Base-by-base conservation (phyloP, 2,113 vertebrate species). In the Caretta caretta region DNA sequence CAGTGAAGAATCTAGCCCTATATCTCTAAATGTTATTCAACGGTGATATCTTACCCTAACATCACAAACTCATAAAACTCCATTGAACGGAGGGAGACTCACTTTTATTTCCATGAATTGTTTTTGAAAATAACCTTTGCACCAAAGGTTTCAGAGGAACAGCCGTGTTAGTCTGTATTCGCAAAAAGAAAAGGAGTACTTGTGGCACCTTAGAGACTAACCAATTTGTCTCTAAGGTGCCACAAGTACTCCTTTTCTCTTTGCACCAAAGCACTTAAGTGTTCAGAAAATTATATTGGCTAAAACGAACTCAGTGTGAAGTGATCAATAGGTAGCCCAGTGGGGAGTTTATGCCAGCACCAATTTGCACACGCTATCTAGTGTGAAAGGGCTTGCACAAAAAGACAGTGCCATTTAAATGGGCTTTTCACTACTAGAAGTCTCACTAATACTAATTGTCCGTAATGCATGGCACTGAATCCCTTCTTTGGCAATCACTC, bases 241-340 rank as follows among this genome's bases (percentile, higher is more conserved):
- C n/a, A n/a, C n/a, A n/a, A n/a, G n/a, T n/a, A n/a, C n/a, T n/a
- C n/a, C n/a, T n/a, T n/a, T n/a, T n/a, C n/a, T n/a, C 42, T 96
- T 96, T 93, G 50, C 84, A 22, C 48, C 38, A 20, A 80, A 91
- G 19, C 86, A 19, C 25, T 83, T 82, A 90, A 87, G 83, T 89
- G 76, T 54, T 91, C 4, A 0, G 69, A 81, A 79, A 91, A 94
- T 95, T 92, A 93, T 91, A 86, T 94, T 90, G 93, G 72, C 90
- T 86, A 94, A 87, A 91, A 86, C 65, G 92, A 93, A 96, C 89
- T 92, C 90, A 95, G 72, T 48, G 65, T 93, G 92, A 87, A 0
- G 22, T 87, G 96, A 89, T 96, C 87, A 96, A 94, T 91, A 91
- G 88, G 90, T 88, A 81, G 90, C 95, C 65, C 94, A 93, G 90